phyloP scores from a whole-genome alignment of 2,113 vertebrate genomes.

The Dromiciops gliroides region DNA sequence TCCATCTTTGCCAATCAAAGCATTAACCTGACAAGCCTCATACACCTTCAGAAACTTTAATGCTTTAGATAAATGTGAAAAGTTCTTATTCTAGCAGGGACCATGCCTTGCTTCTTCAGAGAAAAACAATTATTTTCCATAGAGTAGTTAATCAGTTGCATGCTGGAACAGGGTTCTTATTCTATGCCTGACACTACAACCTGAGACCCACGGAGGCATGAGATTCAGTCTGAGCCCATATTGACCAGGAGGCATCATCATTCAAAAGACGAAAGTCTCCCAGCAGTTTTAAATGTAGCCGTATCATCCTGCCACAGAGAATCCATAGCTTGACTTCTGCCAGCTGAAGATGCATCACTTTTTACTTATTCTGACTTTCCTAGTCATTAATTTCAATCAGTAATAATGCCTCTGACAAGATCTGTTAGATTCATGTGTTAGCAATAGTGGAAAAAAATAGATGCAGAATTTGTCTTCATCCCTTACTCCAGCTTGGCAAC shows the following conservation, averaged over 20 bases:
- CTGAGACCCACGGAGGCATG: not conserved
- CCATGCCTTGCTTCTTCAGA: not conserved
- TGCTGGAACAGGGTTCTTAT: not conserved
- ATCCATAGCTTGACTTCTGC: not conserved
- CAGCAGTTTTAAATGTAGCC: too few relatives aligned
- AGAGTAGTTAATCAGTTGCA: not conserved
- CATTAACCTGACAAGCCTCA: not conserved
- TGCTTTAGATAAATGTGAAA: not conserved
- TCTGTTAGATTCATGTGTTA: not conserved
- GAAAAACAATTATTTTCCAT: not conserved
- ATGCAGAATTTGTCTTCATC: not conserved
- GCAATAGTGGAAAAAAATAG: not conserved
- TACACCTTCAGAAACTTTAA: not conserved
- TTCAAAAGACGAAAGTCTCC: not conserved
- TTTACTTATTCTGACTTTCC: slow-evolving; percentile 6
- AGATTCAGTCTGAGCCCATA: not conserved
- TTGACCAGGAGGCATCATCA: not conserved
- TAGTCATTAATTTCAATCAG: slow-evolving; percentile 30
- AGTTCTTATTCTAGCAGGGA: not conserved
- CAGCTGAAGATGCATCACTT: not conserved
- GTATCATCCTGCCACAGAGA: not conserved
- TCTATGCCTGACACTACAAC: not conserved
- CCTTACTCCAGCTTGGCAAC: not conserved
- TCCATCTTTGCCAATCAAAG: slow-evolving; percentile 1
- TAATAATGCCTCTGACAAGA: slow-evolving; percentile 37